Base-by-base conservation (phyloP, 2,113 vertebrate species). In the Donacobius atricapilla region DNA sequence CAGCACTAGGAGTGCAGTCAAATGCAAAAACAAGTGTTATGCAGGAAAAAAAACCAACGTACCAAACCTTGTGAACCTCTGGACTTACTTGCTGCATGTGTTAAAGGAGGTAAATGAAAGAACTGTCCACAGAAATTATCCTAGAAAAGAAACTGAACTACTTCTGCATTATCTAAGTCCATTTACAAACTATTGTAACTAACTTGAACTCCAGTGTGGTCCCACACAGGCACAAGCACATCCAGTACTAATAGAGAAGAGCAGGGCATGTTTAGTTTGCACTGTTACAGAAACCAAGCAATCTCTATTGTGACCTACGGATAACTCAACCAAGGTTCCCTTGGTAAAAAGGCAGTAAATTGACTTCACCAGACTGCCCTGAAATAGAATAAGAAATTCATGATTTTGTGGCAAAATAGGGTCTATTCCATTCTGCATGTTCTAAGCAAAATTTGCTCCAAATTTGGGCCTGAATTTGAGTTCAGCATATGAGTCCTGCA, bases 401-500 rank as follows among this genome's bases (percentile, higher is more conserved):
- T 18, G 31, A 40, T 40, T 94, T n/a, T 92, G 53, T 51, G 37
- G 25, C 10, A 92, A 86, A 89, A 80, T 4, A 44, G 21, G 14
- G 14, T 7, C 27, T 69, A 28, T 3, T 4, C 3, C 17, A 37
- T 13, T 80, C 9, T 37, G 35, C 23, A 48, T 4, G 7, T 50
- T 77, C 57, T 48, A 54, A n/a, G 66, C 15, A 76, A 86, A 86
- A 61, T 35, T 45, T 70, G 8, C 10, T 45, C 33, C 28, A 65
- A 16, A 63, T 70, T 56, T 63, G 39, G n/a, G 80, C 13, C 10
- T 35, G n/a, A 84, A 66, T 31, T 79, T 68, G 44, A 86, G 37
- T 72, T 30, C 40, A 72, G 39, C 0, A 0, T 10, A 60, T 7
- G 4, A 21, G 9, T 57, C 25, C 56, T 69, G 48, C 27, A 82